These are phyloP conservation scores for Hystrix cristata DNA, from an alignment of 2,113 vertebrate genomes.

Conservation along the genomic window DNA sequence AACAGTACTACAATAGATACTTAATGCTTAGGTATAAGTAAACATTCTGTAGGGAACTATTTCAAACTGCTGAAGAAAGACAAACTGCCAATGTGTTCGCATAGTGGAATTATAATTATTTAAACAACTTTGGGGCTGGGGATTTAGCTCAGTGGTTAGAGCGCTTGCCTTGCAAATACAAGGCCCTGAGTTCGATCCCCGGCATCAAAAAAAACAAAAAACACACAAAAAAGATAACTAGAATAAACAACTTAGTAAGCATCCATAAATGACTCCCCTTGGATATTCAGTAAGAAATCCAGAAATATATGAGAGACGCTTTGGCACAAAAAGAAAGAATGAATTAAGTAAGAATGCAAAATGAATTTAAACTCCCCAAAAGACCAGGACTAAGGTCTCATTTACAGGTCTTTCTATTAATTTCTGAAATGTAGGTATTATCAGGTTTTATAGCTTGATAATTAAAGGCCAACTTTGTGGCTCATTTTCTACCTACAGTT, in stretches of 20 bases:
- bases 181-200: no score
- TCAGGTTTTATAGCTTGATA: not conserved
- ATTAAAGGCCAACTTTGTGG: not conserved
- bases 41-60: not conserved
- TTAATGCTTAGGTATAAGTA: not conserved
- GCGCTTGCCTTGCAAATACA: no score
- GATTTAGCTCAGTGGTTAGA: no score
- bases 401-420: not conserved
- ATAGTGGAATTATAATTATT: constrained; percentile 49
- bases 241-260: not conserved
- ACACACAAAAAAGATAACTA: no score
- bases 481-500: not conserved
- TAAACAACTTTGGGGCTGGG: not conserved
- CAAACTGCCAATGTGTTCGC: constrained; percentile 11
- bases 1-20: not conserved
- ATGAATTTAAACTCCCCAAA: not conserved
- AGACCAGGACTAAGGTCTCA: not conserved
- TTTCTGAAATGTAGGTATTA: not conserved
- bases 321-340: not conserved
- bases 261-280: constrained; percentile 30
- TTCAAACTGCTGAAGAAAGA: constrained; percentile 12
- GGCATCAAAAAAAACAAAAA: no score
- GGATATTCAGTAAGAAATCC: not conserved
- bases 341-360: not conserved
- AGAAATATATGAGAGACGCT: not conserved